phyloP scores from a whole-genome alignment of 2,888 invertebrate species.

The Dromius quadrimaculatus region DNA sequence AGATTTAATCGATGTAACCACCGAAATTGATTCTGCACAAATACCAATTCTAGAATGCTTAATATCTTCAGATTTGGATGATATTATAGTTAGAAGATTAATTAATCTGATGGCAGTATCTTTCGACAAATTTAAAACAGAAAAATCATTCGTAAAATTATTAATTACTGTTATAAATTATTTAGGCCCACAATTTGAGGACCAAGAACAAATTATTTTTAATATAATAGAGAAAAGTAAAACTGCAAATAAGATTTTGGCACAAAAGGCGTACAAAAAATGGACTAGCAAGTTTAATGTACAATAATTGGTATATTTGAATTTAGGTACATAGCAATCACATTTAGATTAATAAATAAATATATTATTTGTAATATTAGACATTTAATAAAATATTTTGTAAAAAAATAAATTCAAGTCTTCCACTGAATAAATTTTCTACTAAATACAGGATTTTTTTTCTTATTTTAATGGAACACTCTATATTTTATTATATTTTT shows the following conservation, averaged over 20 bases:
- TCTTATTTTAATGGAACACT: too few relatives aligned
- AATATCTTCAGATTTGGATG: slow-evolving; percentile 10
- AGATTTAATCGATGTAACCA: slow-evolving; percentile 26
- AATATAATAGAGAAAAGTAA: slow-evolving; percentile 42
- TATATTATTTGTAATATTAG: too few relatives aligned
- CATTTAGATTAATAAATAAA: not conserved
- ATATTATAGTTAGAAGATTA: slow-evolving; percentile 24
- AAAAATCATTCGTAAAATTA: slow-evolving; percentile 54
- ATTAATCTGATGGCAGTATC: slow-evolving; percentile 49
- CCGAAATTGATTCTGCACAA: slow-evolving; percentile 24
- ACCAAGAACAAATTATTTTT: slow-evolving; percentile 32
- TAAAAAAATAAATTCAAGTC: too few relatives aligned
- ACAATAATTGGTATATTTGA: slow-evolving; percentile 8
- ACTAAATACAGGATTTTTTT: too few relatives aligned
- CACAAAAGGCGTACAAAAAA: slow-evolving; percentile 27
- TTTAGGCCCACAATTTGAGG: slow-evolving; percentile 40
- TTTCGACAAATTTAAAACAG: slow-evolving; percentile 50
- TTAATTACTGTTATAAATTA: slow-evolving; percentile 50
- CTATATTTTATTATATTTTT: too few relatives aligned
- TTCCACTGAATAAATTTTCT: too few relatives aligned
- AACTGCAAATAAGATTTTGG: slow-evolving; percentile 35
- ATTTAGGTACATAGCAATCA: not conserved
- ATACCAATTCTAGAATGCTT: slow-evolving; percentile 35
- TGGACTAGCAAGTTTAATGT: slow-evolving; percentile 22
- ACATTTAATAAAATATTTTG: not conserved